A percentile compares a stretch with the other conserved stretches of the same genome.
phyloP scores from a whole-genome alignment of 2,888 invertebrate species.

The Belgica antarctica region DNA sequence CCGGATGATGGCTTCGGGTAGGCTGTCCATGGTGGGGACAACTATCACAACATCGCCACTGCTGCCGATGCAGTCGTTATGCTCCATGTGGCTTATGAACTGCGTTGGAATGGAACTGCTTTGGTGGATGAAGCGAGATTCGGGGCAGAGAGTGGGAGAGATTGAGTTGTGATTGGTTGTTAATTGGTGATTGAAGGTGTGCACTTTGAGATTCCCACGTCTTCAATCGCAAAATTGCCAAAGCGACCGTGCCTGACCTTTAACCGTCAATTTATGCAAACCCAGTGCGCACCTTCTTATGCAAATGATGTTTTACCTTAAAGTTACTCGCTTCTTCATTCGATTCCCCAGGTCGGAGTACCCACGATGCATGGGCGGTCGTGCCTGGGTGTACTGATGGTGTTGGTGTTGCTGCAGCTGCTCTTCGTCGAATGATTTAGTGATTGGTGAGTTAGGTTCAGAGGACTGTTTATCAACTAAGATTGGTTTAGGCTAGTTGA shows the following conservation, averaged over 20 bases:
- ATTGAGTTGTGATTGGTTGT: not conserved
- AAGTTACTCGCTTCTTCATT: constrained; percentile 79
- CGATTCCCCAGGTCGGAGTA: constrained; percentile 76
- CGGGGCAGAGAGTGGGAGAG: not conserved
- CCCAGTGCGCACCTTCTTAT: not conserved
- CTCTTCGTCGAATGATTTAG: constrained; percentile 57
- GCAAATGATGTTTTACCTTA: constrained; percentile 65
- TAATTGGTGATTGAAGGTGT: too few relatives aligned
- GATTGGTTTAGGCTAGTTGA: constrained; percentile 67
- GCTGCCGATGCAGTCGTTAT: constrained; percentile 48
- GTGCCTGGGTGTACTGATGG: constrained; percentile 49
- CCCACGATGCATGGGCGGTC: constrained; percentile 63
- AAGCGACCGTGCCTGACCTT: too few relatives aligned
- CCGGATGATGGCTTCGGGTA: constrained; percentile 48
- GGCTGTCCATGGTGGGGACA: constrained; percentile 56
- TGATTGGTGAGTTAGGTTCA: constrained; percentile 74
- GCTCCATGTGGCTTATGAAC: constrained; percentile 49
- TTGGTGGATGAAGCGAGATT: not conserved
- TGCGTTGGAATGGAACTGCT: constrained; percentile 56
- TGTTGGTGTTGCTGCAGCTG: constrained; percentile 46
- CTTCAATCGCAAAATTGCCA: too few relatives aligned
- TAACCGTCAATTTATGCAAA: not conserved
- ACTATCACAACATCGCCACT: constrained; percentile 58
- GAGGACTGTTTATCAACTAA: constrained; percentile 73
- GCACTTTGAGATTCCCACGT: too few relatives aligned